phyloP scores from a whole-genome alignment of 2,797 vertebrate genomes.

The Anguilla marmorata region DNA sequence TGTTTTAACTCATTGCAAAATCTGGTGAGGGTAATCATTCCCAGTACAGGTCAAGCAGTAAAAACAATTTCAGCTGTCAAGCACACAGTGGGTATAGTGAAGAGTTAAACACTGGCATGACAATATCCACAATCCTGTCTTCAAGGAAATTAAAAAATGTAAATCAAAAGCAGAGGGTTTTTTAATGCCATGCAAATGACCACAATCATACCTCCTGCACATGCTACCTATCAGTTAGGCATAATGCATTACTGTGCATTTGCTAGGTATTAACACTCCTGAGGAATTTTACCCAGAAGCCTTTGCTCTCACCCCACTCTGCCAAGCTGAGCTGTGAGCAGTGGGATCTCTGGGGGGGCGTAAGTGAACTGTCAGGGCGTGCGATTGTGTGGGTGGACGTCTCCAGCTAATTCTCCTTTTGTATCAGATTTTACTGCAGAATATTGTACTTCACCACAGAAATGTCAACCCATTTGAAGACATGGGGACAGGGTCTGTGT shows the following conservation, averaged over 20 bases:
- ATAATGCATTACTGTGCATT: background rate
- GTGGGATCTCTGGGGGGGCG: background rate
- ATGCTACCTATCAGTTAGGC: background rate
- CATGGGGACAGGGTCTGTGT: background rate
- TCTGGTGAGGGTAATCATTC: background rate
- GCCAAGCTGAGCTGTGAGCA: background rate
- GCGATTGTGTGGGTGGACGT: background rate
- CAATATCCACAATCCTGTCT: background rate
- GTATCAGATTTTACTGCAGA: background rate
- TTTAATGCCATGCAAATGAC: background rate
- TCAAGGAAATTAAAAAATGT: background rate
- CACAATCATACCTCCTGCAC: background rate
- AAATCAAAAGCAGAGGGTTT: background rate
- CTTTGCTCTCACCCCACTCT: constrained; percentile 5
- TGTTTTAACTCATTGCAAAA: background rate
- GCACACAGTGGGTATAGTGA: background rate
- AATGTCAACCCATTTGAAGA: background rate
- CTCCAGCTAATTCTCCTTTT: constrained; percentile 3
- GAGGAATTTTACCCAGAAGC: background rate
- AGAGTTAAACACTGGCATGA: background rate
- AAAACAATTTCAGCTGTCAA: constrained; percentile 2
- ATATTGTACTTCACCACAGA: background rate
- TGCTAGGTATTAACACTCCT: background rate
- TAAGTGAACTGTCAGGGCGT: constrained; percentile 9
- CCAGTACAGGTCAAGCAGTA: no score